Percentiles rank a stretch among this genome's conserved stretches.
phyloP scores from a whole-genome alignment of 2,113 vertebrate species.

The Nothoprocta perdicaria region DNA sequence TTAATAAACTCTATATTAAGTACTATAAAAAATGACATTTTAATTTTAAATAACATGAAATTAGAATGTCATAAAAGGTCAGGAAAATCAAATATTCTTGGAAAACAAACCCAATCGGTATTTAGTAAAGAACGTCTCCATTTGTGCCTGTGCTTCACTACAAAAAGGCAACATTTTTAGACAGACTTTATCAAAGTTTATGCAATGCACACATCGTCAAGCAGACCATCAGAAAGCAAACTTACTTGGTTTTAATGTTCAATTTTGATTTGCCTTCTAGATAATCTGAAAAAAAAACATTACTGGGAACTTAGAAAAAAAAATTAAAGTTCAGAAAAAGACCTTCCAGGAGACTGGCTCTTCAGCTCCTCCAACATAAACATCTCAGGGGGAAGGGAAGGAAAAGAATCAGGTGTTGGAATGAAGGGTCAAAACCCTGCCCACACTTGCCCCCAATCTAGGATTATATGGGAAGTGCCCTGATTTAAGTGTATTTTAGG shows the following conservation, averaged over 20 bases:
- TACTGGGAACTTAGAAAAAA: neutral
- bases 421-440: neutral
- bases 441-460: neutral
- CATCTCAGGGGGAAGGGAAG: neutral
- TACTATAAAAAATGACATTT: constrained; percentile 46
- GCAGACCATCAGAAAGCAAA: neutral
- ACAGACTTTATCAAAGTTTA: neutral
- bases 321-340: neutral
- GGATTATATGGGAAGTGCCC: neutral
- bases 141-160: neutral
- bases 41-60: constrained; percentile 52
- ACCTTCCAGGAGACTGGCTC: neutral
- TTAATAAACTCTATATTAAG: constrained; percentile 61
- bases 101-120: constrained; percentile 47
- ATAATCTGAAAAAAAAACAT: neutral
- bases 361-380: neutral
- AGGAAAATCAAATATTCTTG: constrained; percentile 58
- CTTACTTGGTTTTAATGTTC: neutral
- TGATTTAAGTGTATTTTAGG: neutral
- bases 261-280: neutral
- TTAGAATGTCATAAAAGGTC: constrained; percentile 39
- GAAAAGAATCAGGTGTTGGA: neutral
- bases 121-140: neutral
- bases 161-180: neutral
- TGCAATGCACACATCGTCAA: neutral